Conservation (phyloP, 2,113 vertebrate genomes). For the Cygnus atratus region DNA sequence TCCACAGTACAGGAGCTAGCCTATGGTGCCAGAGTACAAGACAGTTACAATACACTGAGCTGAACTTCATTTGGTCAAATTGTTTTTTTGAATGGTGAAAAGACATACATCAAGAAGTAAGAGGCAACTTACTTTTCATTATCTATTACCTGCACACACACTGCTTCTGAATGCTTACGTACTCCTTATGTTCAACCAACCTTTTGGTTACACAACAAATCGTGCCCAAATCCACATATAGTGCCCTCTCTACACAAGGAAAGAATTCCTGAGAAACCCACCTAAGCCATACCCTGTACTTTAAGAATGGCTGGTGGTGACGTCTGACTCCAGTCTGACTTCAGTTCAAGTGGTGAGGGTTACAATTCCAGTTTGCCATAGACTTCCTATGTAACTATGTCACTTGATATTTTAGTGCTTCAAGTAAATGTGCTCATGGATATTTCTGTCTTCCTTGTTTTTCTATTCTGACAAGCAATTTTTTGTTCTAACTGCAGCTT, state of each 20-base stretch:
- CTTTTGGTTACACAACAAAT: background rate
- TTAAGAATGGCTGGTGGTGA: accelerated
- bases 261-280: background rate
- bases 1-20: background rate
- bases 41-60: background rate
- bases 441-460: background rate
- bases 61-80: background rate
- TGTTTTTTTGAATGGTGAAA: accelerated
- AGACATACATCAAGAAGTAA: background rate
- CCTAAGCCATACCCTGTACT: background rate
- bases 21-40: background rate
- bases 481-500: background rate
- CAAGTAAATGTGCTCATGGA: background rate
- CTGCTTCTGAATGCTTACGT: background rate
- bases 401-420: background rate
- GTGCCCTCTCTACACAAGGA: background rate
- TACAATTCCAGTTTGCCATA: background rate
- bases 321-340: background rate
- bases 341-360: background rate
- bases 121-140: background rate
- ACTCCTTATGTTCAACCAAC: background rate
- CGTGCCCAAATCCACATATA: background rate
- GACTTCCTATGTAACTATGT: background rate
- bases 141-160: background rate
- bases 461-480: background rate